These are phyloP conservation scores for Furcula furcula DNA, from an alignment of 2,888 invertebrate genomes.

Conservation along the genomic window DNA sequence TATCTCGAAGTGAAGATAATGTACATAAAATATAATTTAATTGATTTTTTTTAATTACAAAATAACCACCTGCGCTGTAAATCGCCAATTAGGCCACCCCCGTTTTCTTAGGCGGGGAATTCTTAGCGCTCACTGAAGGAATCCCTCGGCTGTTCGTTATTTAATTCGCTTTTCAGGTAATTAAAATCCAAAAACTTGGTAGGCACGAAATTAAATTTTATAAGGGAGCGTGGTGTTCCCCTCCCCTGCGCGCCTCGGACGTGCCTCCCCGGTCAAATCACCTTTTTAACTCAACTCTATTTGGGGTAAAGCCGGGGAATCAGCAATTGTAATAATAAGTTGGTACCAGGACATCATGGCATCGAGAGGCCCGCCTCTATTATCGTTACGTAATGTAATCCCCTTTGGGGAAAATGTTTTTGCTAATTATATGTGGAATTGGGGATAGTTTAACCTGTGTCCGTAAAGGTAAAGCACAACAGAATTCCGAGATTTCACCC, in stretches of 20 bases:
- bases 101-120: slow-evolving; percentile 21
- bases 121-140: slow-evolving; percentile 32
- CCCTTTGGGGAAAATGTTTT: slow-evolving; percentile 31
- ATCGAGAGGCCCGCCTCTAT: slow-evolving; percentile 52
- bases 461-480: too few relatives aligned
- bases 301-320: slow-evolving; percentile 70
- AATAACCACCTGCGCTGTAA: slow-evolving; percentile 29
- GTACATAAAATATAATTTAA: too few relatives aligned
- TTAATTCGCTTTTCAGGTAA: slow-evolving; percentile 78
- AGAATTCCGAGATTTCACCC: too few relatives aligned
- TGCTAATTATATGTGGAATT: slow-evolving; percentile 43
- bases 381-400: slow-evolving; percentile 51
- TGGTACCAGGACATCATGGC: slow-evolving; percentile 60
- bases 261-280: slow-evolving; percentile 73
- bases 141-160: slow-evolving; percentile 53
- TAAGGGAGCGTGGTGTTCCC: slow-evolving; percentile 32
- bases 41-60: not conserved
- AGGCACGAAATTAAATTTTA: slow-evolving; percentile 78
- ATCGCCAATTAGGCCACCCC: slow-evolving; percentile 34
- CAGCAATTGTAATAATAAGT: slow-evolving; percentile 75
- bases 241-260: slow-evolving; percentile 44
- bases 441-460: too few relatives aligned
- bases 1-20: too few relatives aligned
- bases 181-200: slow-evolving; percentile 79
- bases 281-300: slow-evolving; percentile 82